These are phyloP conservation scores for Phycodurus eques DNA, from an alignment of 2,113 vertebrate species.

Conservation along the genomic window DNA sequence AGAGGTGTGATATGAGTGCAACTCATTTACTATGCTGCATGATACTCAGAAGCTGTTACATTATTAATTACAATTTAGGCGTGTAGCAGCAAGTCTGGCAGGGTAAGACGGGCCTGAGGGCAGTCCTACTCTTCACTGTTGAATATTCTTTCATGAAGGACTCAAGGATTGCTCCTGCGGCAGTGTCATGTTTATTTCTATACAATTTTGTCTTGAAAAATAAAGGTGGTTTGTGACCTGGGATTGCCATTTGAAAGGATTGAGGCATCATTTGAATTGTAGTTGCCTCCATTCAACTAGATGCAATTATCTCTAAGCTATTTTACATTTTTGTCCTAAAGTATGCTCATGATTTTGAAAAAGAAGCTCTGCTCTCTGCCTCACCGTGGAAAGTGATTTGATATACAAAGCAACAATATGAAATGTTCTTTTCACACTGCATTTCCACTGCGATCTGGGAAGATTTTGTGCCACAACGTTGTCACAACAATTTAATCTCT, in stretches of 20 bases:
- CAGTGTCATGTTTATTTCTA: slow-evolving; percentile 27
- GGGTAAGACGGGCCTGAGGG: slow-evolving; percentile 18
- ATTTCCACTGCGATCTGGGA: slow-evolving; percentile 55
- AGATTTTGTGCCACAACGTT: slow-evolving; percentile 58
- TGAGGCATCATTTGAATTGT: slow-evolving; percentile 61
- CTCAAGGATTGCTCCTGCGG: slow-evolving; percentile 7
- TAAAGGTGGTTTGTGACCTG: slow-evolving; percentile 32
- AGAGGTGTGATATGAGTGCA: slow-evolving; percentile 20
- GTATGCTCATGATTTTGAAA: slow-evolving; percentile 64
- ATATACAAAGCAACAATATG: slow-evolving; percentile 59
- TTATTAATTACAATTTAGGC: slow-evolving; percentile 48
- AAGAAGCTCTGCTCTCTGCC: slow-evolving; percentile 49
- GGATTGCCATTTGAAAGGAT: slow-evolving; percentile 54
- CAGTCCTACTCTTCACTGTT: slow-evolving; percentile 8
- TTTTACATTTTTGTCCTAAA: slow-evolving; percentile 69
- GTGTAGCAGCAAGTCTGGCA: slow-evolving; percentile 24
- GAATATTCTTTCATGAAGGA: slow-evolving; percentile 16
- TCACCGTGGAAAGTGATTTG: slow-evolving; percentile 55
- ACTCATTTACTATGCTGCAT: slow-evolving; percentile 28
- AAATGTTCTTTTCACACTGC: slow-evolving; percentile 64
- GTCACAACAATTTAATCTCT: slow-evolving; percentile 68
- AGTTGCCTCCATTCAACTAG: slow-evolving; percentile 63
- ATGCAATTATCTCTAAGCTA: slow-evolving; percentile 67
- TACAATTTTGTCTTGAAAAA: slow-evolving; percentile 49
- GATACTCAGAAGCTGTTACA: slow-evolving; percentile 22